Evolutionary conservation across 2,113 vertebrate genomes (phyloP), one percentile per base, ranked within the genome.

Genomic region (Acanthochromis polyacanthus): DNA sequence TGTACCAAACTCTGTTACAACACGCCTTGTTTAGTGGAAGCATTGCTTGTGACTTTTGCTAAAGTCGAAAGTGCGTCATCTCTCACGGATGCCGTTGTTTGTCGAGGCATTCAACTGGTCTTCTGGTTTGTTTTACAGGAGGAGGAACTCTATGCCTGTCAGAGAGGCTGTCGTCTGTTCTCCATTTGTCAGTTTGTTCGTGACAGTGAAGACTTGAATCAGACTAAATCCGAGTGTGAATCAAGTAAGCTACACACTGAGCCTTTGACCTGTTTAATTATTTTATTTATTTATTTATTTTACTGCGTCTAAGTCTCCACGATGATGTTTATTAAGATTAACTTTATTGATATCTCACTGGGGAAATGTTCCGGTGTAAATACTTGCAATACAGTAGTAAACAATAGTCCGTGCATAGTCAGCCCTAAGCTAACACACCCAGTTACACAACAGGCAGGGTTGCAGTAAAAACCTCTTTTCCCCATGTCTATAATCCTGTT

Each of bases 121-220:
- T n/a, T 65, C 2, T 61, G 30, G 14, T 68, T 66, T 88, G 75
- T 65, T 83, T 79, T 81, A 23, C 52, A 99, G 98, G 98, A 99
- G 84, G 97, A 97, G 72, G 97, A 98, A 58, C 94, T 99, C 9
- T 99, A 95, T 0, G 97, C 98, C 10, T 99, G 98, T 90, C 96
- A 98, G 91, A 94, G 98, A 86, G 98, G 98, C 66, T 99, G 98
- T 84, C 96, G 98, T 4, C 96, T 99, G 4, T 99, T 99, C 89
- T 99, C 98, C 71, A 99, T 99, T 88, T 99, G 98, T 52, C 98
- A 99, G 87, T 99, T 99, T 84, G 98, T 99, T 78, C 95, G 96
- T 1, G 97, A 99, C 66, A 95, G 94, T 70, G 95, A 95, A 0
- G 97, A 98, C 19, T 89, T 99, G 86, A 99, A 99, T 78, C 95